Evolutionary conservation across 2,797 vertebrate genomes (phyloP), one percentile per base, ranked within the genome.

Genomic region (Enteromius radiatus): DNA sequence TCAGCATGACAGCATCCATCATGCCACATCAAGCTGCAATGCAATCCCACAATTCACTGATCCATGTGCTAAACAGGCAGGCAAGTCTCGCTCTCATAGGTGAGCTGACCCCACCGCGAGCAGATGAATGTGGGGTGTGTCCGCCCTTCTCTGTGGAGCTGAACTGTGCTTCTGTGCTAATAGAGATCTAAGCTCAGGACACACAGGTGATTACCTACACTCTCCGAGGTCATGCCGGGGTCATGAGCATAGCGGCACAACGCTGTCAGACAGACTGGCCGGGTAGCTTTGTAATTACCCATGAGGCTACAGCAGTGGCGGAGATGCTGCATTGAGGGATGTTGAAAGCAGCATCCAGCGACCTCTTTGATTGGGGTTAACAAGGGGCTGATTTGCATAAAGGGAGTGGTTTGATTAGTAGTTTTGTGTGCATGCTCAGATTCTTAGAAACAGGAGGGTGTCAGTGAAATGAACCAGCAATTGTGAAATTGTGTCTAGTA

Each of bases 321-420:
- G 52, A 77, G 73, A 83, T 45, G 54, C 28, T 38, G 74, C 81
- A 28, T 26, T 59, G 52, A 70, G 52, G 75, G 81, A 83, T 91
- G 54, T n/a, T 80, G 77, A 75, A 80, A 80, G 77, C 77, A 77
- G 78, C 89, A 84, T 87, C 78, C 85, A 8, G 81, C 21, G 86
- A 93, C 93, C 94, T 89, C 87, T 87, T 85, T 94, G 93, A 95
- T 94, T 94, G 93, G 92, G 93, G 93, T 94, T 93, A 95, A 94
- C 92, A 89, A 89, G 87, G 83, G 84, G 84, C 90, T 94, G 86
- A 94, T 95, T 93, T 95, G 90, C 93, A 94, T 93, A 89, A 90
- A 81, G 88, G 91, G 88, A 90, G 73, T 82, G 73, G 84, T 85
- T 88, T 89, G 68, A 82, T 80, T 83, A 76, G 76, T 65, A 74